Evolutionary conservation across 2,113 vertebrate species (phyloP), one percentile per base, ranked within the genome.

Genomic region (Chaetodon trifascialis): DNA sequence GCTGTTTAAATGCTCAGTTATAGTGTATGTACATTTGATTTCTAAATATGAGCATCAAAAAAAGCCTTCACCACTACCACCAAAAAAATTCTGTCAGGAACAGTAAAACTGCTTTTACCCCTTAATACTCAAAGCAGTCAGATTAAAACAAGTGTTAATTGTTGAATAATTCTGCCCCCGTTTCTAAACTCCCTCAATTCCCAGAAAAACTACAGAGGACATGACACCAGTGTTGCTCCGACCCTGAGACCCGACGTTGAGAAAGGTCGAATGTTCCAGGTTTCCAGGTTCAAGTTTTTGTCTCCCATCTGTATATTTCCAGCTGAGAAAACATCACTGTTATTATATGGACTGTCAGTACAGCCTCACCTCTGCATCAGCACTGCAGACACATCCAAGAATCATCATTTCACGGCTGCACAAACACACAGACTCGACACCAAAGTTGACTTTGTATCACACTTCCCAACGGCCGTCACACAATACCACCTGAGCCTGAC

Each of bases 311-410:
- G 17, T 72, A 9, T 68, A 49, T 49, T 10, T 69, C 14, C 73
- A 84, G 77, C 83, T 82, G 17, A 68, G 65, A 51, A 84, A 90
- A 88, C 71, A 85, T 62, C 3, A 30, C 30, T 40, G 46, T 44
- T 46, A 44, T 62, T 15, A 30, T 44, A 23, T 42, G 7, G 40
- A 21, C 38, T 49, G 30, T 58, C 30, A 3, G 46, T 30, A 17
- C 65, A 11, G 36, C 74, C 25, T 10, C 40, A 54, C 55, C 63
- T 77, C 67, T 49, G 49, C 36, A 67, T 80, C 75, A 74, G 76
- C 67, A 15, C 60, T 0, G 8, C 78, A 75, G 52, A 82, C 59
- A 79, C n/a, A 15, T 47, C 10, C 59, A 23, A 30, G 42, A 77
- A 72, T 74, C 59, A 74, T 67, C 44, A 49, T 23, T 70, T 62